Conservation (phyloP, 2,797 vertebrate species). For the Myotis pilosus region DNA sequence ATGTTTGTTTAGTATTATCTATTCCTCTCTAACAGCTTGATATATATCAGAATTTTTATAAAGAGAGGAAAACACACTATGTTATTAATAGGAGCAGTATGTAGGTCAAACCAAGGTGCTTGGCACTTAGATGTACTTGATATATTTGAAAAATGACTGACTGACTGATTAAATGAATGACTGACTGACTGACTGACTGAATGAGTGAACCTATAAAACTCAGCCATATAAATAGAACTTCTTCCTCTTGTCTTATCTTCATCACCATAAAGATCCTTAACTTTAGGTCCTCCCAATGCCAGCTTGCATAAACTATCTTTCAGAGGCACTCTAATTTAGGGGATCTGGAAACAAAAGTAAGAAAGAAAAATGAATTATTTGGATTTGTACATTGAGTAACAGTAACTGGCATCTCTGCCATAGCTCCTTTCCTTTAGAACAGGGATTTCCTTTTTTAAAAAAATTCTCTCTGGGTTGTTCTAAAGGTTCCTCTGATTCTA, state of each 20-base stretch:
- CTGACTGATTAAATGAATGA: neutral
- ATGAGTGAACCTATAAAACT: neutral
- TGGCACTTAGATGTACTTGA: neutral
- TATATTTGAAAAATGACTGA: neutral
- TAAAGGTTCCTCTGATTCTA: conserved; percentile 36
- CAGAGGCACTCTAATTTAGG: neutral
- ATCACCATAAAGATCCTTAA: neutral
- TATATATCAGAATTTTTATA: neutral
- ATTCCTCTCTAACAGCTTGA: neutral
- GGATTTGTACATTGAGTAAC: neutral
- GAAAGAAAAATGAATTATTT: conserved; percentile 6
- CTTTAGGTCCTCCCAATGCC: neutral
- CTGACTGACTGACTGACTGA: neutral
- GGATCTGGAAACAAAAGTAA: neutral
- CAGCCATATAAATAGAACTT: neutral
- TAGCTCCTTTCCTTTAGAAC: neutral
- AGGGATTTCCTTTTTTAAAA: neutral
- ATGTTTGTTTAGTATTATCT: neutral
- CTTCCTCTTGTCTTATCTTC: neutral
- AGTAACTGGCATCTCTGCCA: neutral
- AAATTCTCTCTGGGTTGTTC: neutral
- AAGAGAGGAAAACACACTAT: neutral
- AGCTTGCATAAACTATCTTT: neutral
- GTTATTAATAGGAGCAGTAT: neutral
- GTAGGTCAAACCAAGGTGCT: neutral